These are phyloP conservation scores for Pangasius mekongensis DNA, from an alignment of 2,797 vertebrate genomes.

Conservation along the genomic window DNA sequence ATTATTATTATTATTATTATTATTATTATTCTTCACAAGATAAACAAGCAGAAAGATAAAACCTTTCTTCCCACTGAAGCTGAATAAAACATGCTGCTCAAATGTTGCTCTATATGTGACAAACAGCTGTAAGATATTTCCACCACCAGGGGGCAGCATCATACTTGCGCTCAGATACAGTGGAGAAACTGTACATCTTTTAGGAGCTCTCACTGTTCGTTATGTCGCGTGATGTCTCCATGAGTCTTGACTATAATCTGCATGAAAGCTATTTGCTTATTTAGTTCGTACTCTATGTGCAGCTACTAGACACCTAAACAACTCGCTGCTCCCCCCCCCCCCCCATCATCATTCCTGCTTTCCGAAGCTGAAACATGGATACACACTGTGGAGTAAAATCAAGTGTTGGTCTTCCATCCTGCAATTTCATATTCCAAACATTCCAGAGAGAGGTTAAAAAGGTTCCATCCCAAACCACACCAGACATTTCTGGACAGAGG, in stretches of 20 bases:
- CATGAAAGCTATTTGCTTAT: not conserved
- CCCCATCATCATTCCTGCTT: not conserved
- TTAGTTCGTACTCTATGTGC: not conserved
- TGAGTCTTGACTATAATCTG: not conserved
- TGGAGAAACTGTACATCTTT: not conserved
- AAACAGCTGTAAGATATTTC: not conserved
- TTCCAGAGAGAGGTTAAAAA: conserved; percentile 18
- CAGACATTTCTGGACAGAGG: conserved; percentile 5
- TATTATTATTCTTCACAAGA: not conserved
- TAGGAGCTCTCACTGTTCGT: not conserved
- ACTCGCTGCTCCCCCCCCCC: too few relatives aligned
- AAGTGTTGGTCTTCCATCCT: not conserved
- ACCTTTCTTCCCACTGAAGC: not conserved
- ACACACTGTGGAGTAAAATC: not conserved
- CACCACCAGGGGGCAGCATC: conserved; percentile 68
- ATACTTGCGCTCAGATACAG: not conserved
- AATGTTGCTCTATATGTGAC: not conserved
- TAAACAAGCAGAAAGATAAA: not conserved
- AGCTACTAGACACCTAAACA: not conserved
- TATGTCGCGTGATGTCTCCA: not conserved
- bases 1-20: not conserved
- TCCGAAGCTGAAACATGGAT: not conserved
- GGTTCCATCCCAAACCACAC: conserved; percentile 13
- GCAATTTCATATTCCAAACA: conserved; percentile 2
- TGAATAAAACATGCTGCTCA: not conserved